phyloP scores from a whole-genome alignment of 2,113 vertebrate species.

The Carollia perspicillata region DNA sequence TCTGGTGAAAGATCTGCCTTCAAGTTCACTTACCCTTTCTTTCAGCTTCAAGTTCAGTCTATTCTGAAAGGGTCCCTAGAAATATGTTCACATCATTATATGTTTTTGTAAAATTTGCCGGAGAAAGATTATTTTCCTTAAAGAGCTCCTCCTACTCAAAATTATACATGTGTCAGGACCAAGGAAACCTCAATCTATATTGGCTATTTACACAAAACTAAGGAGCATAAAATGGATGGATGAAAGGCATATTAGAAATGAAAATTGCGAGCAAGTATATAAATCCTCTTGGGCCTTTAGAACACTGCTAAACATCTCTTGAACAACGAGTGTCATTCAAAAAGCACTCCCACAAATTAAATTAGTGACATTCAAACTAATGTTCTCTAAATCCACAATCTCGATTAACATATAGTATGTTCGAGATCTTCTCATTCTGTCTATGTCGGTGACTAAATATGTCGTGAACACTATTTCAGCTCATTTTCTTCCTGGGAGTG shows the following conservation, averaged over 20 bases:
- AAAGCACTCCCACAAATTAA: conserved; percentile 32
- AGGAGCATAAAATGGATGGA: not conserved
- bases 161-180: not conserved
- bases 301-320: not conserved
- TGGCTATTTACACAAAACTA: conserved; percentile 1
- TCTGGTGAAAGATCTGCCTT: no score
- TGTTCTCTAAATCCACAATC: conserved; percentile 6
- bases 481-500: not conserved
- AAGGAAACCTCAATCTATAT: not conserved
- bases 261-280: not conserved
- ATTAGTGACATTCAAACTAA: not conserved
- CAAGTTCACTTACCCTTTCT: no score
- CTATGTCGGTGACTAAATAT: not conserved
- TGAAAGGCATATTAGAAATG: not conserved
- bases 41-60: not conserved
- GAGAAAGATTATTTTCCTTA: not conserved
- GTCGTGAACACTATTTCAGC: not conserved
- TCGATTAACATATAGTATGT: not conserved
- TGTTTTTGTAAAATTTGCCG: not conserved
- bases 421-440: not conserved
- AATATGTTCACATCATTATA: conserved; percentile 20
- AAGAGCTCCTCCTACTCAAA: not conserved
- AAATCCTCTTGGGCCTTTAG: not conserved
- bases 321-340: conserved; percentile 4
- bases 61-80: not conserved